These are phyloP conservation scores for Eufriesea mexicana DNA, from an alignment of 1,140 invertebrate genomes.

Conservation along the genomic window DNA sequence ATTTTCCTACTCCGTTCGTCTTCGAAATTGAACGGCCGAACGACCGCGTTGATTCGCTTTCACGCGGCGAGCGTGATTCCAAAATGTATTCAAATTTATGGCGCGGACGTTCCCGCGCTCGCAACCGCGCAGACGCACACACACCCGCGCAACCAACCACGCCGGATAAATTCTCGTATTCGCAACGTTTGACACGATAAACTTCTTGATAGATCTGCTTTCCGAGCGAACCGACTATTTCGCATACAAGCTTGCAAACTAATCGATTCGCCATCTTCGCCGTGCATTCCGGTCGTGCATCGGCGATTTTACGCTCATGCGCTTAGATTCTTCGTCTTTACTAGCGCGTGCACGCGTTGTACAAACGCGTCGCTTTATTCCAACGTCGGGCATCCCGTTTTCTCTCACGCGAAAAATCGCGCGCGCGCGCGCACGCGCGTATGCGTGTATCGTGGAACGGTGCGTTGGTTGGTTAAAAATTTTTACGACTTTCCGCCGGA, in stretches of 20 bases:
- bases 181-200: conserved; percentile 29
- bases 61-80: neutral
- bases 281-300: conserved; percentile 13
- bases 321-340: neutral
- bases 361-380: conserved; percentile 1
- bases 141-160: too few relatives aligned
- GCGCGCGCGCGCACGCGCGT: neutral
- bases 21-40: neutral
- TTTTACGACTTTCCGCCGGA: neutral
- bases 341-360: conserved; percentile 55
- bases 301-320: conserved; percentile 19
- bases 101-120: neutral
- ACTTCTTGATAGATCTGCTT: conserved; percentile 36
- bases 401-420: neutral
- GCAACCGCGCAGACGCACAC: neutral
- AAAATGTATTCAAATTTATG: conserved; percentile 50
- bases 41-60: neutral
- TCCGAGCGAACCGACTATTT: neutral
- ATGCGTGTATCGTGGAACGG: too few relatives aligned
- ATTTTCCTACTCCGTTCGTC: too few relatives aligned
- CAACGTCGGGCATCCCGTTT: too few relatives aligned
- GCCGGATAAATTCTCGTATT: conserved; percentile 10
- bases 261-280: conserved; percentile 33
- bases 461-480: too few relatives aligned
- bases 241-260: conserved; percentile 28